Percentiles rank a stretch among this genome's conserved stretches.
These are phyloP conservation scores for Apostichopus parvimensis DNA, from an alignment of 35 echinoderm and acorn worm genomes.

Conservation along the genomic window DNA sequence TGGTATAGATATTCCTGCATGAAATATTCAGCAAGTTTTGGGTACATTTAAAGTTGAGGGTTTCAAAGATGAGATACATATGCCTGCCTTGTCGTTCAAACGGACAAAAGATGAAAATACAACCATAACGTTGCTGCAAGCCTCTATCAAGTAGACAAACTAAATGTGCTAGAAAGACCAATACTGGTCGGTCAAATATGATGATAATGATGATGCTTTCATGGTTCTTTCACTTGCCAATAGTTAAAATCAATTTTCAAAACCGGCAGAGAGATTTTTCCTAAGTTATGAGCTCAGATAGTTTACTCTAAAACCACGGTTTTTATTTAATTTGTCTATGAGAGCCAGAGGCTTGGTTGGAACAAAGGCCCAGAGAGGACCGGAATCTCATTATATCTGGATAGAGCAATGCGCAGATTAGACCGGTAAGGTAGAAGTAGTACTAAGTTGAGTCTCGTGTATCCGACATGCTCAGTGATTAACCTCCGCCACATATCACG, in stretches of 20 bases:
- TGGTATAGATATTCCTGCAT: not conserved
- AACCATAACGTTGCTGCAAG: not conserved
- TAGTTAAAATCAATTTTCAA: not conserved
- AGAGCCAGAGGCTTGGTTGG: no score
- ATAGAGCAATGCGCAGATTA: no score
- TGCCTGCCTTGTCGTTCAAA: not conserved
- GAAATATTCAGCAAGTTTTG: not conserved
- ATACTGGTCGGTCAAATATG: not conserved
- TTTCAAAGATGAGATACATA: not conserved
- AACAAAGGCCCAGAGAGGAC: no score
- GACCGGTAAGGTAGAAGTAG: no score
- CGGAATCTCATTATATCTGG: no score
- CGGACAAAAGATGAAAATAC: not conserved
- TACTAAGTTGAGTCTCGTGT: no score
- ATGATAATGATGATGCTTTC: not conserved
- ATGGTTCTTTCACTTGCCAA: not conserved
- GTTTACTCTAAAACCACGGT: no score
- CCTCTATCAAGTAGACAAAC: not conserved
- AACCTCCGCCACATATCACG: no score
- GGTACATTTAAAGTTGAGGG: not conserved
- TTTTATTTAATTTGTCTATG: no score
- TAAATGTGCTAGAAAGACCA: not conserved
- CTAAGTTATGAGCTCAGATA: no score
- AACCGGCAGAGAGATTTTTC: not conserved
- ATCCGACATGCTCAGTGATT: no score